A percentile compares a stretch with the other conserved stretches of the same genome.
Conservation (phyloP, 1,140 invertebrate species). For the Vanessa atalanta region DNA sequence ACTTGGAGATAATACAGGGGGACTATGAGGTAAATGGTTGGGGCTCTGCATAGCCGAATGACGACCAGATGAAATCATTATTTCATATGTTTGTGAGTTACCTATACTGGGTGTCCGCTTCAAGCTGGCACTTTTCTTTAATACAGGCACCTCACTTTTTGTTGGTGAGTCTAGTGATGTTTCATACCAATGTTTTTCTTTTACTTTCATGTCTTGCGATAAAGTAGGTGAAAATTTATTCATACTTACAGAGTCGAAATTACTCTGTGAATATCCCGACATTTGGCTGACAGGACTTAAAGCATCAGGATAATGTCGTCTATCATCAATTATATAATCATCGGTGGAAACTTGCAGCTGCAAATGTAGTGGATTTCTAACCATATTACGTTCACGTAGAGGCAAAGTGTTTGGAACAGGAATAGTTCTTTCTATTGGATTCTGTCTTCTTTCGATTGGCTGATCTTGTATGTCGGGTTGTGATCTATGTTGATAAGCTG, state of each 20-base stretch:
- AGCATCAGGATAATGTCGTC: slow-evolving; percentile 59
- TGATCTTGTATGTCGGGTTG: slow-evolving; percentile 72
- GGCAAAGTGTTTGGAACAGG: slow-evolving; percentile 68
- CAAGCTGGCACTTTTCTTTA: slow-evolving; percentile 68
- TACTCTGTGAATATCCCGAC: slow-evolving; percentile 65
- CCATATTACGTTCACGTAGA: slow-evolving; percentile 64
- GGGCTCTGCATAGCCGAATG: slow-evolving; percentile 73
- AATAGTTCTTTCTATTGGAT: slow-evolving; percentile 57
- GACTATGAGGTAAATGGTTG: slow-evolving; percentile 62
- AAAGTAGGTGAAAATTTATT: slow-evolving; percentile 66
- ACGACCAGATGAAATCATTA: slow-evolving; percentile 70
- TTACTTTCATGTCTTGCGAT: slow-evolving; percentile 68
- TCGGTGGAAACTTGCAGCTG: slow-evolving; percentile 73
- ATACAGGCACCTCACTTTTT: slow-evolving; percentile 55
- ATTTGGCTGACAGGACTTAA: slow-evolving; percentile 72
- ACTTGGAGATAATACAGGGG: slow-evolving; percentile 67
- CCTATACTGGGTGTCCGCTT: slow-evolving; percentile 74
- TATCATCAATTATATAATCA: slow-evolving; percentile 64
- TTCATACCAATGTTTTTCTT: slow-evolving; percentile 88
- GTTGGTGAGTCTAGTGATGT: slow-evolving; percentile 85
- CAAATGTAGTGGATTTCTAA: slow-evolving; percentile 65
- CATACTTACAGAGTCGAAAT: slow-evolving; percentile 73
- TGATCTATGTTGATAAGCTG: slow-evolving; percentile 64
- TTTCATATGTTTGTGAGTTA: slow-evolving; percentile 70
- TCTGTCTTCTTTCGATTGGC: slow-evolving; percentile 51